phyloP scores from a whole-genome alignment of 2,888 invertebrate genomes.

The Galerucella calmariensis region DNA sequence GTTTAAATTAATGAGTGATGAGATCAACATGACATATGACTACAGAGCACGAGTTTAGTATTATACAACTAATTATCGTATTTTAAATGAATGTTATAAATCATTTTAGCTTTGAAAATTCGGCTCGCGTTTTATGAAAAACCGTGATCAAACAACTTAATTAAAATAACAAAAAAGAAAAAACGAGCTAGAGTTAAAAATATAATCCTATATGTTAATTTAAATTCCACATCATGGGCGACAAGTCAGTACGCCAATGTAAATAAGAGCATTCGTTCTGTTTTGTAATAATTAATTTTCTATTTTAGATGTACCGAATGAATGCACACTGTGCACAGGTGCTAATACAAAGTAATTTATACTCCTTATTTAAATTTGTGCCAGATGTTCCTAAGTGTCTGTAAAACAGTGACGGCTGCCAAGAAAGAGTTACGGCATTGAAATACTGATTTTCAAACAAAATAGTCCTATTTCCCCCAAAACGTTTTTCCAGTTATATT shows the following conservation, averaged over 20 bases:
- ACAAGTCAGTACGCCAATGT: constrained; percentile 28
- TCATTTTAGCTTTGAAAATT: background rate
- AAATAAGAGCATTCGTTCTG: constrained; percentile 23
- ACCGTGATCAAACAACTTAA: background rate
- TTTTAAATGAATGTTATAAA: background rate
- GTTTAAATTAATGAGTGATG: too few species aligned
- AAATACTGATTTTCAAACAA: background rate
- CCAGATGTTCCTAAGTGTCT: constrained; percentile 54
- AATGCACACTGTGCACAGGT: constrained; percentile 39
- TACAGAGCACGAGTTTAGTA: background rate
- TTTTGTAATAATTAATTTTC: constrained; percentile 36
- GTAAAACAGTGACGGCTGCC: constrained; percentile 27
- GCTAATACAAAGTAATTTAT: constrained; percentile 41
- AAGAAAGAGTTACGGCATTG: constrained; percentile 4
- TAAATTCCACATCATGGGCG: constrained; percentile 10
- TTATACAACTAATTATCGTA: background rate
- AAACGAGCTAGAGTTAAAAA: constrained; percentile 5
- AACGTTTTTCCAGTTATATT: background rate
- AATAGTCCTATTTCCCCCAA: background rate
- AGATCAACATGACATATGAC: too few species aligned
- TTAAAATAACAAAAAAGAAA: background rate
- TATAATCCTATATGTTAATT: constrained; percentile 11
- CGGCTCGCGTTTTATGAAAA: background rate
- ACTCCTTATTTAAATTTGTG: constrained; percentile 45
- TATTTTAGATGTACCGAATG: constrained; percentile 34